Conservation (phyloP, 2,113 vertebrate species). For the Abramis brama region DNA sequence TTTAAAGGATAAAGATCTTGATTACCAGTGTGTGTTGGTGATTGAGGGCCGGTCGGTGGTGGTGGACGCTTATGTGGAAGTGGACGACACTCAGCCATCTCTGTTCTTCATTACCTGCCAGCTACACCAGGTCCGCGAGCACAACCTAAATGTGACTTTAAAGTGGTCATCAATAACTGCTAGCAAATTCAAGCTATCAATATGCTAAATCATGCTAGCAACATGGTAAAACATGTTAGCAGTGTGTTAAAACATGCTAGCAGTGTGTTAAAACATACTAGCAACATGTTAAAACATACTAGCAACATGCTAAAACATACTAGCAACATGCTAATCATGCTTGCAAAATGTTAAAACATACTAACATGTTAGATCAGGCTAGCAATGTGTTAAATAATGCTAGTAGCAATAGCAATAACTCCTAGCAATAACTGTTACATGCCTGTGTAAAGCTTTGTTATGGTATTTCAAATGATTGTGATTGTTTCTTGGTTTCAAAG, state of each 20-base stretch:
- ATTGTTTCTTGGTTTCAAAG: slow-evolving; percentile 69
- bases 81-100: slow-evolving; percentile 71
- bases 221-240: too few relatives aligned
- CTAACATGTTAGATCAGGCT: too few relatives aligned
- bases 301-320: too few relatives aligned
- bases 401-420: too few relatives aligned
- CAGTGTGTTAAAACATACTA: too few relatives aligned
- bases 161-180: neutral
- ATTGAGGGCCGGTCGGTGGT: slow-evolving; percentile 84
- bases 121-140: slow-evolving; percentile 75
- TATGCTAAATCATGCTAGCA: too few relatives aligned
- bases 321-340: too few relatives aligned
- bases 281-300: too few relatives aligned
- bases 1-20: slow-evolving; percentile 81
- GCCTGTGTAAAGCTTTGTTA: neutral
- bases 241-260: too few relatives aligned
- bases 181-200: too few relatives aligned
- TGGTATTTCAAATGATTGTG: neutral
- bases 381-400: too few relatives aligned
- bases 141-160: neutral
- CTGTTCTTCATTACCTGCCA: slow-evolving; percentile 86
- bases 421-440: neutral
- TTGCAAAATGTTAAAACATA: too few relatives aligned
- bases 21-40: slow-evolving; percentile 87
- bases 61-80: slow-evolving; percentile 82